Evolutionary conservation across 1,140 invertebrate species (phyloP).

Genomic region (Psilanteris sp.): DNA sequence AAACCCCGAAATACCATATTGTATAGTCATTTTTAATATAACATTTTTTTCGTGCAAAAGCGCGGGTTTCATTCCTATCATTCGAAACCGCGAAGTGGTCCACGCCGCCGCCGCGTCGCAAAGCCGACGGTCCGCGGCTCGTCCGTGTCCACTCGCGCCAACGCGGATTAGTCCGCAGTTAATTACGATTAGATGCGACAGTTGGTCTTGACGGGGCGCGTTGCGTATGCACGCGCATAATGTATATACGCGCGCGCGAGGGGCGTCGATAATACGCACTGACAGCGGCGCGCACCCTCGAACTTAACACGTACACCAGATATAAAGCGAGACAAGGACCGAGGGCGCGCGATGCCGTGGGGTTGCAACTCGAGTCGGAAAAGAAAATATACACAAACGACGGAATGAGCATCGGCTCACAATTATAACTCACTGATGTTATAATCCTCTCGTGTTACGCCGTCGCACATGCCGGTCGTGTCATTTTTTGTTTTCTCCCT

Average conservation of each 20-base stretch:
- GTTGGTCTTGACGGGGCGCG: slow-evolving; percentile 67
- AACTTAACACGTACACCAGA: slow-evolving; percentile 37
- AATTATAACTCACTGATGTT: slow-evolving; percentile 75
- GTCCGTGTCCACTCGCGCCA: no score
- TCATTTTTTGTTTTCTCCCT: slow-evolving; percentile 15
- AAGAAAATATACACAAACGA: slow-evolving; percentile 61
- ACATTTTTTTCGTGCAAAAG: no score
- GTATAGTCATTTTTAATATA: no score
- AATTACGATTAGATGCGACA: slow-evolving; percentile 77
- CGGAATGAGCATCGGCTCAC: slow-evolving; percentile 55
- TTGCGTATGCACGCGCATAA: slow-evolving; percentile 21
- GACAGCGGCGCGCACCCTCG: slow-evolving; percentile 74
- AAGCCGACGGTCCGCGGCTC: no score
- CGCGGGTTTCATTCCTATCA: no score
- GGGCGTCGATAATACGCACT: slow-evolving; percentile 76
- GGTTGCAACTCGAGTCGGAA: slow-evolving; percentile 46
- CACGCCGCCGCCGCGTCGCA: no score
- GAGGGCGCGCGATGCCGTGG: slow-evolving; percentile 53
- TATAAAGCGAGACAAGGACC: slow-evolving; percentile 33
- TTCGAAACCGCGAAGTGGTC: no score
- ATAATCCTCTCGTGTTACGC: slow-evolving; percentile 80
- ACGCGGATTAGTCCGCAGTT: slow-evolving; percentile 70
- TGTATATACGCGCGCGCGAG: slow-evolving; percentile 37
- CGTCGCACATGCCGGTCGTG: slow-evolving; percentile 72
- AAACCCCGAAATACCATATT: no score